Evolutionary conservation across 2,113 vertebrate genomes (phyloP).

Genomic region (Mastomys natalensis): DNA sequence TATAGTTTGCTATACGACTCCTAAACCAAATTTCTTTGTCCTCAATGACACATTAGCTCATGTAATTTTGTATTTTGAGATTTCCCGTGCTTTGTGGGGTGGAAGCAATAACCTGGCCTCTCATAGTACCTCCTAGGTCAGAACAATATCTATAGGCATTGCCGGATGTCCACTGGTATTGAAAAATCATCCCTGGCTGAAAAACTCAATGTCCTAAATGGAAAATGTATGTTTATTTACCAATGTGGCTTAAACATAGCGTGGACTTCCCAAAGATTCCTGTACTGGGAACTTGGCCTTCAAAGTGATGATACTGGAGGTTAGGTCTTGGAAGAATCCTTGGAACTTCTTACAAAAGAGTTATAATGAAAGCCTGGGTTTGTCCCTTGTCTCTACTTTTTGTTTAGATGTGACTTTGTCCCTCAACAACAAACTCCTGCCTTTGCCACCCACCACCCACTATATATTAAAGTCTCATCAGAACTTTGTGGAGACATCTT

Average conservation of each 20-base stretch:
- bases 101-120: neutral
- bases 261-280: neutral
- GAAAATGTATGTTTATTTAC: neutral
- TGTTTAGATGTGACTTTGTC: neutral
- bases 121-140: fast-evolving
- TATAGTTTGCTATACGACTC: no score
- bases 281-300: neutral
- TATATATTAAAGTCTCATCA: neutral
- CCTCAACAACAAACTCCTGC: neutral
- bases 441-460: neutral
- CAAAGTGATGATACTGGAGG: neutral
- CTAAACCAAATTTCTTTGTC: neutral
- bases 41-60: neutral
- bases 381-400: neutral
- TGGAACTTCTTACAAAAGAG: neutral
- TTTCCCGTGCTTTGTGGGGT: neutral
- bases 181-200: neutral
- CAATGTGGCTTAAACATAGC: neutral
- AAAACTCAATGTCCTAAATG: neutral
- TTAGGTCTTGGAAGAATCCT: neutral
- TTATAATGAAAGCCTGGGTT: neutral
- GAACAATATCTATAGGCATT: neutral
- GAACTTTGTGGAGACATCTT: neutral
- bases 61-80: neutral
- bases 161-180: neutral